A percentile compares a stretch with the other conserved stretches of the same genome.
phyloP scores from a whole-genome alignment of 2,113 vertebrate genomes.

The Neogale vison region DNA sequence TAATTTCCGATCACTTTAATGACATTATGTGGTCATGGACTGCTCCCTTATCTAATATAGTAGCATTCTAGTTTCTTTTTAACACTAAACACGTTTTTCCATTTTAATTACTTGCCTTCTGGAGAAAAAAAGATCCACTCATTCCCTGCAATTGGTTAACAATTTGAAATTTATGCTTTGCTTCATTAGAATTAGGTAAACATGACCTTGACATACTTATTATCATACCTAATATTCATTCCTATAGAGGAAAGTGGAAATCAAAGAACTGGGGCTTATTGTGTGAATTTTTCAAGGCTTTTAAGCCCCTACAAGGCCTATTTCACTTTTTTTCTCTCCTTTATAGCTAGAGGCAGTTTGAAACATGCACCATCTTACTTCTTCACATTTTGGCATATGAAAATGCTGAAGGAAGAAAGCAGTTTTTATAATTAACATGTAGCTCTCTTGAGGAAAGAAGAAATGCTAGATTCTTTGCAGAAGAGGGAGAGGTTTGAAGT shows the following conservation, averaged over 20 bases:
- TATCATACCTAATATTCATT: conserved; percentile 56
- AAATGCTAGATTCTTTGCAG: neutral
- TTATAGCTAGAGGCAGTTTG: neutral
- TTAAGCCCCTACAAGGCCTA: neutral
- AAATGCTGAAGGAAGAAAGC: neutral
- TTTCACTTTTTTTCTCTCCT: neutral
- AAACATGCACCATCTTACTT: neutral
- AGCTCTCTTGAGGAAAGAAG: neutral
- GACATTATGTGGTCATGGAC: conserved; percentile 74
- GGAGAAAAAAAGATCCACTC: conserved; percentile 51
- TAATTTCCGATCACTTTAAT: conserved; percentile 81
- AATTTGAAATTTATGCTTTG: conserved; percentile 80
- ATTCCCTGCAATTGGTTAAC: conserved; percentile 75
- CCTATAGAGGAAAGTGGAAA: conserved; percentile 11
- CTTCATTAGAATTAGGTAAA: conserved; percentile 77
- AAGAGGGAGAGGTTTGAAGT: neutral
- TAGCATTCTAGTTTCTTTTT: conserved; percentile 61
- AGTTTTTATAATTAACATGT: neutral
- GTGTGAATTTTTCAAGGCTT: conserved; percentile 10
- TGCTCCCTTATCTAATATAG: conserved; percentile 80
- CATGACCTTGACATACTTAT: conserved; percentile 79
- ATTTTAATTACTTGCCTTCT: conserved; percentile 83
- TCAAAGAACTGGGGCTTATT: conserved; percentile 52
- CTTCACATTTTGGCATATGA: neutral
- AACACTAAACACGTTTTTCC: conserved; percentile 77